phyloP scores from a whole-genome alignment of 2,113 vertebrate species.

The Ailurus styani region DNA sequence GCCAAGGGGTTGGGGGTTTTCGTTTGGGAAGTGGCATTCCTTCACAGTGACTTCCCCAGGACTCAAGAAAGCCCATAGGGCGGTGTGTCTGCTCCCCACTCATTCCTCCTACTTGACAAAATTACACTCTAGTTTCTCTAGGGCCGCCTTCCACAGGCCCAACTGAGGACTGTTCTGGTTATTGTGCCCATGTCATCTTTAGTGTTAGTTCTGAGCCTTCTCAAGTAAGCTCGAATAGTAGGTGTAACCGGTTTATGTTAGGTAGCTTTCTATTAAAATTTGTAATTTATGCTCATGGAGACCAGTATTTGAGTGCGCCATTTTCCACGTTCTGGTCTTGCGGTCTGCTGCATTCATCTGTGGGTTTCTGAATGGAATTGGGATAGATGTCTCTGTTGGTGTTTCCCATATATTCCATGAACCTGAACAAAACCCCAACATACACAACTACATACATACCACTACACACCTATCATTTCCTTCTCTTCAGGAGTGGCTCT shows the following conservation, averaged over 20 bases:
- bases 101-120: neutral
- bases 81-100: neutral
- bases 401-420: neutral
- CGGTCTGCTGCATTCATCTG: neutral
- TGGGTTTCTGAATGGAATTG: neutral
- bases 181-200: neutral
- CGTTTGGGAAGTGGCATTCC: neutral
- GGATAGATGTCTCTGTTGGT: neutral
- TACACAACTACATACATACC: too few species aligned
- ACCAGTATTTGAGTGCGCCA: neutral
- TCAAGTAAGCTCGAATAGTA: neutral
- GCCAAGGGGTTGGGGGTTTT: neutral
- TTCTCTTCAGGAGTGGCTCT: neutral
- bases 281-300: neutral
- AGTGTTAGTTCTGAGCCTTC: neutral
- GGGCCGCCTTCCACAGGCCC: neutral
- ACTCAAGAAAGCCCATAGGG: neutral
- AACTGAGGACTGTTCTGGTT: neutral
- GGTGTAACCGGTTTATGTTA: neutral
- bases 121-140: neutral
- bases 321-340: neutral
- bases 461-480: neutral
- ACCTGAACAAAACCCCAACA: neutral
- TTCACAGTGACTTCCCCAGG: neutral
- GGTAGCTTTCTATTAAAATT: neutral